Conservation (phyloP, 2,113 vertebrate genomes). For the Elaphurus davidianus region DNA sequence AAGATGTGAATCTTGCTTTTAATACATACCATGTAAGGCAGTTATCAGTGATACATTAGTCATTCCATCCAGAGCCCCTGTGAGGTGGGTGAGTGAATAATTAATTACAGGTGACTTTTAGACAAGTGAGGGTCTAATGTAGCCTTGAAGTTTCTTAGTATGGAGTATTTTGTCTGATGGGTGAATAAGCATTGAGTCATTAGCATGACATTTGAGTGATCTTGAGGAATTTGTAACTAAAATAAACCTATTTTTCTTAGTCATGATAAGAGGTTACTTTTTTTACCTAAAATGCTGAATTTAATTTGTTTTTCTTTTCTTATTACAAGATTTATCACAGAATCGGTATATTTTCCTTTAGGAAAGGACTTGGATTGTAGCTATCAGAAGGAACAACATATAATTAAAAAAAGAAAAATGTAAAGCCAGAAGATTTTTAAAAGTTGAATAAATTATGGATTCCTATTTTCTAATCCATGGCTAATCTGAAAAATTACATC, state of each 20-base stretch:
- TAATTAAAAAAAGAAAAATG: not conserved
- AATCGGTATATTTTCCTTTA: not conserved
- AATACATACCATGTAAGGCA: conserved; percentile 53
- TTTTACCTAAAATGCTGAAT: conserved; percentile 8
- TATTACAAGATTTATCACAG: conserved; percentile 13
- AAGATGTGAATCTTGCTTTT: conserved; percentile 59
- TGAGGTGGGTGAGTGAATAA: conserved; percentile 57
- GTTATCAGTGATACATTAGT: conserved; percentile 60
- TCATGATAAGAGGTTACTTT: not conserved
- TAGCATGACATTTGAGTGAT: conserved; percentile 42
- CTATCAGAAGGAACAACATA: not conserved
- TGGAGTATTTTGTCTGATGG: conserved; percentile 35
- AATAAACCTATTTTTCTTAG: conserved; percentile 47
- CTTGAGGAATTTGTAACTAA: conserved; percentile 40
- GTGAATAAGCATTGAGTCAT: conserved; percentile 26
- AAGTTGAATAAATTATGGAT: not conserved
- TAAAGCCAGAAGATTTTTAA: not conserved
- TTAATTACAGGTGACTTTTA: conserved; percentile 71
- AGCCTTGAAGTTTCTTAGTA: conserved; percentile 47
- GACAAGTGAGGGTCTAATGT: conserved; percentile 46
- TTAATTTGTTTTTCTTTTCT: conserved; percentile 16
- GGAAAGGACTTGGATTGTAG: not conserved
- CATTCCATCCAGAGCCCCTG: conserved; percentile 11
- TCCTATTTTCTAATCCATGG: not conserved
- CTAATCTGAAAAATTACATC: not conserved